Evolutionary conservation across 2,888 invertebrate species (phyloP).

Genomic region (Pardosa pseudoannulata): DNA sequence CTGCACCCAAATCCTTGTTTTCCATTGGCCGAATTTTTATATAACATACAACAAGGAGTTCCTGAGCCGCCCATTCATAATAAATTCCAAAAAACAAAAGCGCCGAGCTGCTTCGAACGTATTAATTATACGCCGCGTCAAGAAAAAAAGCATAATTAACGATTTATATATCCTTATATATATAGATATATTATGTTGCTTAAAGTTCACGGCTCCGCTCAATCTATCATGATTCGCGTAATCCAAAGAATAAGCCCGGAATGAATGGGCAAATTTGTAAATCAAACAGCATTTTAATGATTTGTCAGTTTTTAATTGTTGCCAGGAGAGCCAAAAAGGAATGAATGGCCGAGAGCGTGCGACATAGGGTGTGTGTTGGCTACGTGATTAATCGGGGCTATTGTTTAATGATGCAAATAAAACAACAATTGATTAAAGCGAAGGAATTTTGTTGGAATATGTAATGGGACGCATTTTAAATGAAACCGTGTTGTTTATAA

Average conservation of each 20-base stretch:
- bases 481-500: too few species aligned
- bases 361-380: not conserved
- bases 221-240: slow-evolving; percentile 33
- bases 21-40: slow-evolving; percentile 8
- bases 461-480: not conserved
- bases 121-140: slow-evolving; percentile 57
- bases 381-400: not conserved
- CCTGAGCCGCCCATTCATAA: slow-evolving; percentile 39
- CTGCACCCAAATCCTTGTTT: slow-evolving; percentile 35
- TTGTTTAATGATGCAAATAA: slow-evolving; percentile 14
- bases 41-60: slow-evolving; percentile 28
- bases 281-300: slow-evolving; percentile 18
- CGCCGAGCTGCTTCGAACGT: not conserved
- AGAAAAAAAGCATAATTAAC: slow-evolving; percentile 54
- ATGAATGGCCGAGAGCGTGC: not conserved
- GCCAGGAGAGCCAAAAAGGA: not conserved
- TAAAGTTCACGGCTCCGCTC: slow-evolving; percentile 27
- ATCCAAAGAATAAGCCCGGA: not conserved
- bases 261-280: slow-evolving; percentile 5
- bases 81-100: slow-evolving; percentile 42
- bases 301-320: slow-evolving; percentile 5
- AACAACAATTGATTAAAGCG: not conserved
- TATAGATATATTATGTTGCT: slow-evolving; percentile 29
- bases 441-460: not conserved
- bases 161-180: slow-evolving; percentile 20